Evolutionary conservation across 2,888 invertebrate species (phyloP).

Genomic region (Pemphredon lugubris): DNA sequence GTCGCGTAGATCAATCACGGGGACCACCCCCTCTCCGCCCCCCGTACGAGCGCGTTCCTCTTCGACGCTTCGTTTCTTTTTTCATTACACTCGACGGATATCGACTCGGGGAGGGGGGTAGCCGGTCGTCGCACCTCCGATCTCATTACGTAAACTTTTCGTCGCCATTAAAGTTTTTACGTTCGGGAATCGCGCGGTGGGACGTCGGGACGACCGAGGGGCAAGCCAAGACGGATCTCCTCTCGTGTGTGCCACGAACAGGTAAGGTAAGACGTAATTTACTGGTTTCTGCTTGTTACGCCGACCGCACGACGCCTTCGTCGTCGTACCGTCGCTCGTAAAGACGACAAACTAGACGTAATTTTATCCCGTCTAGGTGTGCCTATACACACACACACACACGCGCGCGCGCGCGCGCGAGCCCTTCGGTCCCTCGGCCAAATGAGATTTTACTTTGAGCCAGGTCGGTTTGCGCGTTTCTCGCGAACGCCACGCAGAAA

Average conservation of each 20-base stretch:
- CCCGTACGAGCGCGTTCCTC: too few relatives aligned
- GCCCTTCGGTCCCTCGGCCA: constrained; percentile 62
- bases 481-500: constrained; percentile 27
- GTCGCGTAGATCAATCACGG: background rate
- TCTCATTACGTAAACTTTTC: background rate
- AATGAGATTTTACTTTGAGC: constrained; percentile 71
- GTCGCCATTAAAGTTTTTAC: constrained; percentile 41
- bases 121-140: too few relatives aligned
- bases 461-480: constrained; percentile 21
- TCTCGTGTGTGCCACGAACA: constrained; percentile 28
- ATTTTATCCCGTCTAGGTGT: constrained; percentile 68
- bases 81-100: too few relatives aligned
- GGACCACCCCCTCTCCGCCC: background rate
- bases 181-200: constrained; percentile 15
- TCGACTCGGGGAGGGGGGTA: too few relatives aligned
- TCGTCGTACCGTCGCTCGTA: constrained; percentile 66
- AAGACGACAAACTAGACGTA: constrained; percentile 72
- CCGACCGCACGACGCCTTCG: constrained; percentile 61
- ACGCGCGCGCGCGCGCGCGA: too few relatives aligned
- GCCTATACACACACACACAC: constrained; percentile 32
- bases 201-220: constrained; percentile 12
- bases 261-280: constrained; percentile 70
- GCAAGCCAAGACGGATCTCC: constrained; percentile 47
- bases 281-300: constrained; percentile 69
- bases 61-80: too few relatives aligned